Base-by-base conservation (phyloP, 1,140 invertebrate genomes). In the Brachionus manjavacas region DNA sequence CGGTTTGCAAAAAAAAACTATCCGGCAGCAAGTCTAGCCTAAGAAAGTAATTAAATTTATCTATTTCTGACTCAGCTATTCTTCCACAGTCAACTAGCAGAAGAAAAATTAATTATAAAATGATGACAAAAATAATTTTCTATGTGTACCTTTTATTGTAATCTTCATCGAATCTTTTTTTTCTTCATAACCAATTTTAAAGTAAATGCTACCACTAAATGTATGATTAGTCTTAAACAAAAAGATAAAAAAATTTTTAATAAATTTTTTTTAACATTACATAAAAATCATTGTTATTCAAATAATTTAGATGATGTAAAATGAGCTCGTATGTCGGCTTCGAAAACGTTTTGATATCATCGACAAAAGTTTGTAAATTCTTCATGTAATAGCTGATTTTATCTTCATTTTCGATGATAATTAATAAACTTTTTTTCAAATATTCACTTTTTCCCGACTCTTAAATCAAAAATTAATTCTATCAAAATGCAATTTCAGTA, bases 121-220 rank as follows among this genome's bases (percentile, higher is more conserved):
- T 49, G 28, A n/a, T 28, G 43, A 6, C 3, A 25, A 76, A 70
- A 70, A 70, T 16, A 39, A 70, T 35, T 12, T 14, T 4, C 8
- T 9, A n/a, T n/a, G n/a, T n/a, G 25, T 52, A 76, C 72, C 52
- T 76, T 76, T 76, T 25, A 76, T 23, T 25, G 12, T 49, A 16
- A 76, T 25, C 31, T 14, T 39, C 1, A 72, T 16, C n/a, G 31
- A 39, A 72, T 72, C 16, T 39, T 76, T 46, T 28, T 23, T 31
- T 9, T 46, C 49, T 76, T 76, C 72, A 28, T 76, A 76, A 28
- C 72, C 72, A 49, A 76, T 49, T 49, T 52, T 76, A 16, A 76
- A 76, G 41, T 49, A 76, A 12, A 76, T 49, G 25, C 20, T 76
- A 3, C 72, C 72, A 25, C 12, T 25, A 76, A 6, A 25, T 12